Evolutionary conservation across 2,797 vertebrate species (phyloP), one percentile per base, ranked within the genome.

Genomic region (Poecilia picta): DNA sequence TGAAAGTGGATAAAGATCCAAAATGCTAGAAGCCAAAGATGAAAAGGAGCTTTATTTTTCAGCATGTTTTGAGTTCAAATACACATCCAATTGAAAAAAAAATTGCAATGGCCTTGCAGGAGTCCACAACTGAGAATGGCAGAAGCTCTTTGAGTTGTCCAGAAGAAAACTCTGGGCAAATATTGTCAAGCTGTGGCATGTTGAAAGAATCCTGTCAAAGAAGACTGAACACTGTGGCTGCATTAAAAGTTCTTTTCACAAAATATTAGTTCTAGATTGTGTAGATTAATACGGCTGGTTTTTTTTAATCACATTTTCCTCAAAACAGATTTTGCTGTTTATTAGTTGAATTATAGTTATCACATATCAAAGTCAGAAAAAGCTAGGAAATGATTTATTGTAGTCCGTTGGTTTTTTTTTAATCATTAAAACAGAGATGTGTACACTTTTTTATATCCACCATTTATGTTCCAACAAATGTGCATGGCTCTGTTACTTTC

Each of bases 381-480:
- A n/a, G n/a, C 57, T 15, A 31, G 13, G 28, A 59, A 66, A 25
- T 41, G 8, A 39, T 41, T 41, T 41, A 41, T 10, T 3, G 5
- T 41, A 11, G 36, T 68, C 20, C 20, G 33, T n/a, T n/a, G n/a
- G n/a, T 2, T 18, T 70, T 13, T 41, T 71, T 68, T 68, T 31
- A 23, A 36, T n/a, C n/a, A n/a, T 71, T 71, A 8, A 28, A 70
- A 46, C 68, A 16, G 68, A n/a, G 12, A 5, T 71, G 68, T 46
- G 41, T 45, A 28, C 25, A 46, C 13, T 45, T 45, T 71, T 71
- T 46, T 16, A 71, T 16, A 28, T 46, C 68, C 43, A n/a, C 83
- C 72, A 87, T 82, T 82, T 76, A 45, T 83, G 80, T 23, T 71
- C 85, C 79, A 83, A 85, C 89, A 86, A 73, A 86, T 88, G 82